These are phyloP conservation scores for Drosophila paracracens DNA, from an alignment of 2,888 invertebrate species.

Conservation along the genomic window DNA sequence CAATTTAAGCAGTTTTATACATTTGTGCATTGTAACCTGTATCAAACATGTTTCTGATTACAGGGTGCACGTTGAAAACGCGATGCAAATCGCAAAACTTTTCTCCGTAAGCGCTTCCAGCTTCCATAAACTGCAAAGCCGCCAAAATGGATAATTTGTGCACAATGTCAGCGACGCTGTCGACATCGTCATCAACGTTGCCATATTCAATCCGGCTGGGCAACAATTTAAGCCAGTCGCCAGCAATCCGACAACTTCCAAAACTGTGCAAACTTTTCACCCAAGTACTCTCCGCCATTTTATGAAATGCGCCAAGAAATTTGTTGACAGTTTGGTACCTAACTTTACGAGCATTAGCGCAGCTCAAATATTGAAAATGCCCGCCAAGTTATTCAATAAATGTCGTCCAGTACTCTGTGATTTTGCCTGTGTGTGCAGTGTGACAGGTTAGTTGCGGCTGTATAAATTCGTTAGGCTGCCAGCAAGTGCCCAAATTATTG, in stretches of 20 bases:
- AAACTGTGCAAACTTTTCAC: constrained; percentile 60
- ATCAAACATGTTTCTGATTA: neutral
- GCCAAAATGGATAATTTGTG: constrained; percentile 68
- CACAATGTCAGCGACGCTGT: constrained; percentile 68
- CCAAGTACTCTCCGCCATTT: constrained; percentile 46
- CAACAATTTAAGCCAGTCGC: constrained; percentile 55
- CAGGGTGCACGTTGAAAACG: neutral
- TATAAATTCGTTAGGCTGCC: constrained; percentile 33
- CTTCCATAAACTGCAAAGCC: constrained; percentile 64
- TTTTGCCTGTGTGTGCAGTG: constrained; percentile 30
- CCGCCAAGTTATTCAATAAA: constrained; percentile 78
- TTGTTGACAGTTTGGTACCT: constrained; percentile 71
- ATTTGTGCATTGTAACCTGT: neutral
- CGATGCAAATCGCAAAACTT: constrained; percentile 25
- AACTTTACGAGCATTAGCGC: constrained; percentile 69
- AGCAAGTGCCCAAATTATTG: constrained; percentile 72
- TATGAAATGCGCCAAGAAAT: constrained; percentile 53
- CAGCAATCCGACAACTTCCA: constrained; percentile 65
- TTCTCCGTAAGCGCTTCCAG: constrained; percentile 22
- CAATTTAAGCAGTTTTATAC: neutral
- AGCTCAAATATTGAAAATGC: constrained; percentile 74
- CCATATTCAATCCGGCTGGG: constrained; percentile 30
- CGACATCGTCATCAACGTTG: constrained; percentile 43
- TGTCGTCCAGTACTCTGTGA: constrained; percentile 44
- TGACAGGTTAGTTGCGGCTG: constrained; percentile 59